These are phyloP conservation scores for Lytechinus variegatus DNA, from an alignment of 35 echinoderm and acorn worm genomes.

Conservation along the genomic window DNA sequence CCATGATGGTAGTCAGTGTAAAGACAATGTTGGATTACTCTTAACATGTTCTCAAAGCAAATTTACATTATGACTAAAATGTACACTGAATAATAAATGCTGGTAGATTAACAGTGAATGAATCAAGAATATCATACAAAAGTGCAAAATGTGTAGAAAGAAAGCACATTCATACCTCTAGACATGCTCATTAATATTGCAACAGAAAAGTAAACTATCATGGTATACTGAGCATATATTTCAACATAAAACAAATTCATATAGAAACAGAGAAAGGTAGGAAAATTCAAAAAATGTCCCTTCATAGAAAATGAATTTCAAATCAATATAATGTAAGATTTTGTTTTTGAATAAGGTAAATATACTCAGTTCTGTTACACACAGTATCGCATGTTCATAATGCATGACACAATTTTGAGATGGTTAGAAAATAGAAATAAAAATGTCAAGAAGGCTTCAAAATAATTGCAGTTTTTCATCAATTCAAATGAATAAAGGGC, in stretches of 20 bases:
- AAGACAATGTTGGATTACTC: neutral
- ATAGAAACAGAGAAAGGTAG: too few relatives aligned
- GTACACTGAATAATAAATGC: neutral
- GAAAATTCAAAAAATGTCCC: too few relatives aligned
- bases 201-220: neutral
- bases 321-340: too few relatives aligned
- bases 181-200: neutral
- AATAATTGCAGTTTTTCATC: neutral
- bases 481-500: neutral
- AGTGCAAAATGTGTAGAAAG: neutral
- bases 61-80: neutral
- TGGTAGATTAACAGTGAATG: neutral
- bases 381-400: too few relatives aligned
- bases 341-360: too few relatives aligned
- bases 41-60: neutral
- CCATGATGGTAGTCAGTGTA: too few relatives aligned
- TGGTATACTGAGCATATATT: too few relatives aligned
- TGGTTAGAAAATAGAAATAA: too few relatives aligned
- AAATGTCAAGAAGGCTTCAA: neutral
- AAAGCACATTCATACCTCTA: neutral
- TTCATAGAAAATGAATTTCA: too few relatives aligned
- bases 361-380: too few relatives aligned
- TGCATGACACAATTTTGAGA: too few relatives aligned
- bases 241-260: too few relatives aligned
- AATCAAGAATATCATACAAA: neutral